A percentile compares a stretch with the other conserved stretches of the same genome.
Evolutionary conservation across 2,888 invertebrate genomes (phyloP).

Genomic region (Drosophila differens): DNA sequence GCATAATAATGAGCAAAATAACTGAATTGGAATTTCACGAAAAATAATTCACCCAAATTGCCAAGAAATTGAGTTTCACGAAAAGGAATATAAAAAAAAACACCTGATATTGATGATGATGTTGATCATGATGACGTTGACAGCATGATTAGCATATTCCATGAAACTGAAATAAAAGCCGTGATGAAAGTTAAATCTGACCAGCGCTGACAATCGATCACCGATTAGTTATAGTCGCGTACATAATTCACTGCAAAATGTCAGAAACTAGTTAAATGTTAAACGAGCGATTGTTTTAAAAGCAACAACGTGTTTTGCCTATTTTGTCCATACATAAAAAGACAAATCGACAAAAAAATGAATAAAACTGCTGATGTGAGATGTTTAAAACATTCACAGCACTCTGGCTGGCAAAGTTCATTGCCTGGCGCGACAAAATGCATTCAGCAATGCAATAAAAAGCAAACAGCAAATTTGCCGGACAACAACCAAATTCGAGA

Average conservation of each 20-base stretch:
- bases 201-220: slow-evolving; percentile 35
- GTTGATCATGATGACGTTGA: slow-evolving; percentile 24
- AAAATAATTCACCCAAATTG: slow-evolving; percentile 45
- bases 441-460: slow-evolving; percentile 39
- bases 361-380: slow-evolving; percentile 54
- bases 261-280: slow-evolving; percentile 38
- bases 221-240: slow-evolving; percentile 10
- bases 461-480: slow-evolving; percentile 4
- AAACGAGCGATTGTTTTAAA: slow-evolving; percentile 1
- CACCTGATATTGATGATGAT: slow-evolving; percentile 26
- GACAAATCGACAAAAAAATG: not conserved
- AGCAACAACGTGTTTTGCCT: slow-evolving; percentile 58
- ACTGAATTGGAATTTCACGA: slow-evolving; percentile 65
- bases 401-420: slow-evolving; percentile 59
- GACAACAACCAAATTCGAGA: slow-evolving; percentile 23
- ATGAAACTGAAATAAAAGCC: slow-evolving; percentile 6
- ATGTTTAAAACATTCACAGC: slow-evolving; percentile 29
- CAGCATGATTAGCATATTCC: slow-evolving; percentile 30
- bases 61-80: slow-evolving; percentile 22
- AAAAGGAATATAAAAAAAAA: slow-evolving; percentile 32
- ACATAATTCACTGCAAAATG: slow-evolving; percentile 50
- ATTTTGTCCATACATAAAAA: not conserved
- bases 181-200: slow-evolving; percentile 27
- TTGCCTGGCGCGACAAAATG: slow-evolving; percentile 64
- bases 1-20: slow-evolving; percentile 60